Conservation (phyloP, 2,797 vertebrate genomes). For the Chrosomus eos region DNA sequence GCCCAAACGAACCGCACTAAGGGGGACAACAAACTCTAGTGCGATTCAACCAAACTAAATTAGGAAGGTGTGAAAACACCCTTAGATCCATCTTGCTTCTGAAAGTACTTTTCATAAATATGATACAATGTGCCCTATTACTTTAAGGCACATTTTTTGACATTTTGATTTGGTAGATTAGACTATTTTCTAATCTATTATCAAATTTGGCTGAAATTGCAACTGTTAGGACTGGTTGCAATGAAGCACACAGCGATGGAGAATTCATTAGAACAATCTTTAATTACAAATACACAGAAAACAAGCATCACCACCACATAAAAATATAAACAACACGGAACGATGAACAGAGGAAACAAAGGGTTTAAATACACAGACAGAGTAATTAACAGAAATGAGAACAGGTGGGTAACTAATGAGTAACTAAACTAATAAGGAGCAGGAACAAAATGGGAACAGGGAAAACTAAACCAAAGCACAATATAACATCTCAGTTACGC, state of each 20-base stretch:
- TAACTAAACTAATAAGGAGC: no score
- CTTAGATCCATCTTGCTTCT: slow-evolving; percentile 1
- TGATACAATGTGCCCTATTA: not conserved
- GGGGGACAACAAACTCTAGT: no score
- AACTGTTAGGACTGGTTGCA: not conserved
- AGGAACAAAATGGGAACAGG: not conserved
- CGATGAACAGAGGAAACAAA: not conserved
- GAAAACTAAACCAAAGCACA: not conserved
- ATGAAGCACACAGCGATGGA: not conserved
- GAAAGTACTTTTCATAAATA: not conserved
- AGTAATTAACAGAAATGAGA: not conserved
- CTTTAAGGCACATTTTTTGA: not conserved
- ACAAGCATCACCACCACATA: not conserved
- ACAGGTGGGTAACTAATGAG: not conserved
- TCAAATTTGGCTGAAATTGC: not conserved
- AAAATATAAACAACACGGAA: not conserved
- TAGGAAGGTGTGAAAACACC: no score
- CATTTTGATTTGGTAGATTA: not conserved
- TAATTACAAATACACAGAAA: not conserved
- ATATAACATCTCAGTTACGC: no score
- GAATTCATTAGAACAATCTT: not conserved
- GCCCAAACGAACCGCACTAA: no score
- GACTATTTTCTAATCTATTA: not conserved
- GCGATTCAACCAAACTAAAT: no score
- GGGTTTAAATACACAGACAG: not conserved